Percentiles rank a stretch among this genome's conserved stretches.
phyloP scores from a whole-genome alignment of 2,888 invertebrate genomes.

The Heteromurus nitidus region DNA sequence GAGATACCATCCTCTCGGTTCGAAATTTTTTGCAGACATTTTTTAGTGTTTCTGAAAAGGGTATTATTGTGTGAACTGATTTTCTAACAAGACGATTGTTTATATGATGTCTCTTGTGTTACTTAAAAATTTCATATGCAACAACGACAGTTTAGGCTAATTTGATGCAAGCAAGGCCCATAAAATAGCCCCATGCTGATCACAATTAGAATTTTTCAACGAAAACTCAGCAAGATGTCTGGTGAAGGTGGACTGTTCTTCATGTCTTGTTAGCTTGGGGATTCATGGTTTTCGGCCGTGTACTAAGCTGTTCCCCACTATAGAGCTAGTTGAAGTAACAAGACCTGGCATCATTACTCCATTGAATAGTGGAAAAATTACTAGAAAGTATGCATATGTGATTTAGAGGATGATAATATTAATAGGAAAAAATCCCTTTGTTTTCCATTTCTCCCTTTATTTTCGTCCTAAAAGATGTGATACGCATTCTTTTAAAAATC shows the following conservation, averaged over 20 bases:
- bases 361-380: not conserved
- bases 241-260: slow-evolving; percentile 20
- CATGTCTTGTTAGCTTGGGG: not conserved
- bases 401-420: not conserved
- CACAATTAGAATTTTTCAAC: slow-evolving; percentile 69
- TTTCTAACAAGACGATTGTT: not conserved
- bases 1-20: too few species aligned
- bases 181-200: slow-evolving; percentile 72
- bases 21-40: too few species aligned
- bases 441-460: too few species aligned
- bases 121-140: too few species aligned
- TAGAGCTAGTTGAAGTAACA: slow-evolving; percentile 11
- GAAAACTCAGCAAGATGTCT: slow-evolving; percentile 39
- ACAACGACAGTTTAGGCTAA: slow-evolving; percentile 58
- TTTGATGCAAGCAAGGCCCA: slow-evolving; percentile 70
- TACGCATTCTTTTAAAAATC: too few species aligned
- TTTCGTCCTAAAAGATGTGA: too few species aligned
- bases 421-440: not conserved
- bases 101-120: not conserved
- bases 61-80: too few species aligned
- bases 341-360: slow-evolving; percentile 41
- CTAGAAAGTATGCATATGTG: too few species aligned
- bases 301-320: not conserved
- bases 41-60: too few species aligned
- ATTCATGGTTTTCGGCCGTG: slow-evolving; percentile 11